Evolutionary conservation across 2,888 invertebrate species (phyloP), one percentile per base, ranked within the genome.

Genomic region (Therioaphis trifolii): DNA sequence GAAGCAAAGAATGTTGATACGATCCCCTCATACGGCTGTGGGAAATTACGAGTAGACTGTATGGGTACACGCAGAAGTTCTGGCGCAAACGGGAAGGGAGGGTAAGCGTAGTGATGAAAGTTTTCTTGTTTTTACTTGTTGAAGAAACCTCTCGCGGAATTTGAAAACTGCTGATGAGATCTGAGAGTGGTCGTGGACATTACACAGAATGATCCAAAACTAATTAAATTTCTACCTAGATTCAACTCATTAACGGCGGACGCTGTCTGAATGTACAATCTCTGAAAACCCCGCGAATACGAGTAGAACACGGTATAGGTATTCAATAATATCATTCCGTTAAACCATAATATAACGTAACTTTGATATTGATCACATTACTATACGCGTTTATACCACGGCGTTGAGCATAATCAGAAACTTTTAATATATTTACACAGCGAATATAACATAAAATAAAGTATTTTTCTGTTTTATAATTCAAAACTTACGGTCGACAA

Each of bases 51-150:
- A n/a, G 18, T 18, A 21, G 18, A 12, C 58, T 58, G 11, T 55
- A 12, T 12, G 46, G 12, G 58, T 40, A 11, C 55, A 40, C 29
- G 24, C 21, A 55, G 55, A 74, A 74, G 55, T 55, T 74, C 21
- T 55, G 55, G 24, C 18, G 18, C 58, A 21, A 43, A 40, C 18
- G 24, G 4, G 55, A 15, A 18, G 58, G 14, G 76, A 63, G 46
- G 43, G 46, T 46, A 63, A 61, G 24, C 27, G 63, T 29, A 61
- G 35, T 24, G 55, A 35, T 27, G 29, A 61, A 72, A 80, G 61
- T 80, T 80, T 79, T 80, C 80, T 71, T 58, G 61, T 71, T 61
- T 80, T 63, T 63, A 80, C 80, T 72, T 63, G 72, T 80, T 63
- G 49, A 80, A 74, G 63, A 82, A 72, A 82, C 72, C 63, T 74